Evolutionary conservation across 2,797 vertebrate genomes (phyloP).

Genomic region (Eleutherodactylus coqui): DNA sequence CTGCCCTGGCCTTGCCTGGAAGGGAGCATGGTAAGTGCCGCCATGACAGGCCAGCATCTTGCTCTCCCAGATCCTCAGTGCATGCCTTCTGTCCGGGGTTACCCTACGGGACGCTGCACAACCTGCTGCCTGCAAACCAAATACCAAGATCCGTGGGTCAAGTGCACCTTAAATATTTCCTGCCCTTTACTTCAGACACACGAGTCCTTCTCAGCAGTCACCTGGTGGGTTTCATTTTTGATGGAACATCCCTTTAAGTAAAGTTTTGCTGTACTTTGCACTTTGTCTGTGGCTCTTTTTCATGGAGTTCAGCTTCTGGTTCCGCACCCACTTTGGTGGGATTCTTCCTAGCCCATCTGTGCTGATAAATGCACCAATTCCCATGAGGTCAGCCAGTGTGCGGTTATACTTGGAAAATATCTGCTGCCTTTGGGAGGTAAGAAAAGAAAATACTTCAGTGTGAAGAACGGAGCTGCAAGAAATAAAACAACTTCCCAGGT

Average conservation of each 20-base stretch:
- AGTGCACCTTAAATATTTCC: no score
- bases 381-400: conserved; percentile 32
- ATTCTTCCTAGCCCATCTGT: not conserved
- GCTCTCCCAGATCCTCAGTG: no score
- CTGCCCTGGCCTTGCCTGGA: no score
- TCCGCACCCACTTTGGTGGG: not conserved
- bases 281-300: not conserved
- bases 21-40: no score
- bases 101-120: no score
- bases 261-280: not conserved
- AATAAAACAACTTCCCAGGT: not conserved
- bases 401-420: conserved; percentile 10
- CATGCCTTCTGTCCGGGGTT: no score
- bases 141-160: no score
- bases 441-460: not conserved
- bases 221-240: not conserved
- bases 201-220: no score
- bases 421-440: conserved; percentile 9
- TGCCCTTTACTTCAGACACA: no score
- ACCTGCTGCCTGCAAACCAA: no score
- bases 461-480: not conserved
- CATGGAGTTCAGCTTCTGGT: not conserved
- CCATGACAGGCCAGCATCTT: no score
- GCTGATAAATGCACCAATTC: conserved; percentile 23
- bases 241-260: conserved; percentile 8